Base-by-base conservation (phyloP, 2,113 vertebrate genomes). In the Tragelaphus scriptus region DNA sequence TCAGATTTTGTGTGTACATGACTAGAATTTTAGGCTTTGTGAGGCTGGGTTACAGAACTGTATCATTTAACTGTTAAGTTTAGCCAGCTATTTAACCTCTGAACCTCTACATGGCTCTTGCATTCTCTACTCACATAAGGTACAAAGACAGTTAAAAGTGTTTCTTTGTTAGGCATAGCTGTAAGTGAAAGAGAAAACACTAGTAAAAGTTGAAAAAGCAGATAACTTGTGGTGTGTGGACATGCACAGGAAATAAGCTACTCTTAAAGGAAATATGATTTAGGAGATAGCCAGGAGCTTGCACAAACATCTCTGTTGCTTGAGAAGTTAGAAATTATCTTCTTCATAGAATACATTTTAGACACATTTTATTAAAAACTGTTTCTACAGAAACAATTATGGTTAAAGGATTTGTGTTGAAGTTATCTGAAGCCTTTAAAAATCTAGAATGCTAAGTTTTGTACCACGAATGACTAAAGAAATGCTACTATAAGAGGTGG, bases 231-330 rank as follows among this genome's bases (percentile, higher is more conserved):
- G 97, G 96, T 98, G 30, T 97, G 95, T 97, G 97, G 95, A 98
- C 97, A 95, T 44, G 79, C 95, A 97, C 97, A 97, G 96, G 97
- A 98, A 98, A 97, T 94, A 96, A 96, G 94, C 94, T 94, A 80
- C 94, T 94, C 92, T 96, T 97, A 97, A 96, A 97, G 95, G 98
- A 98, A 98, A 98, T 98, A 95, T 96, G 97, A 98, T 98, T 97
- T 94, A 97, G 94, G 77, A 98, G 97, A 98, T 98, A 98, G 94
- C 75, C 90, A 91, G 92, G 61, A 96, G 88, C 81, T 97, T 94
- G 79, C 95, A 98, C 85, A 97, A 97, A 95, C 95, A 94, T 92
- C 95, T 97, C n/a, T 96, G 88, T 85, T 56, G 12, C 92, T 91
- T 88, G 55, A 97, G 58, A 96, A 90, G 88, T 90, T 88, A 97